These are phyloP conservation scores for Ormyrus nitidulus DNA, from an alignment of 2,888 invertebrate species.

Conservation along the genomic window DNA sequence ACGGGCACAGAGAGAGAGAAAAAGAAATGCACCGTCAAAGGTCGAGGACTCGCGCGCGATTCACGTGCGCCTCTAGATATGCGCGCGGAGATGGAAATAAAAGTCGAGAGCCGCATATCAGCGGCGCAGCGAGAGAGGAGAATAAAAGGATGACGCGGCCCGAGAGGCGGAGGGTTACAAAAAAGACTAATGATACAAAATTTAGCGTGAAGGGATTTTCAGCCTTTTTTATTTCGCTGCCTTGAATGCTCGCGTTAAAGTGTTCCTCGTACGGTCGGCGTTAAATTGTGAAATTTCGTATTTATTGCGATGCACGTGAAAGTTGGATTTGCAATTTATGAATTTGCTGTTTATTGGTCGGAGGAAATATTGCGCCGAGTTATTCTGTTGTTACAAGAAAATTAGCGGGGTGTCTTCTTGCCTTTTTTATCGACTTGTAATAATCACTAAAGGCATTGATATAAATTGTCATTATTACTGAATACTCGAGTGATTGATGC, in stretches of 20 bases:
- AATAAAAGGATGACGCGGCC: not conserved
- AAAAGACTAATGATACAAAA: conserved; percentile 44
- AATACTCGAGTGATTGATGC: no score
- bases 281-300: conserved; percentile 36
- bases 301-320: conserved; percentile 5
- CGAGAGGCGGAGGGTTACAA: not conserved
- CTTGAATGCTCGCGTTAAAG: conserved; percentile 13
- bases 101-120: conserved; percentile 10
- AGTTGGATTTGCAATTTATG: conserved; percentile 8
- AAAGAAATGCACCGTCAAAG: not conserved
- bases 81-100: not conserved
- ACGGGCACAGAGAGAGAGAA: not conserved
- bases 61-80: not conserved
- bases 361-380: no score
- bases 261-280: not conserved
- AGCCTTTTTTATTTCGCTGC: conserved; percentile 5
- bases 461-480: no score
- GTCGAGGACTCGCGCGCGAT: not conserved
- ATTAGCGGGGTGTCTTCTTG: no score
- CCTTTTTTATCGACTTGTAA: no score
- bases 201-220: conserved; percentile 41
- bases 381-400: no score
- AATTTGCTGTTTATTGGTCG: not conserved
- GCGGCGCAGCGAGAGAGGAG: not conserved
- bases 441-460: no score